phyloP scores from a whole-genome alignment of 2,888 invertebrate genomes.

The Epistrophe eligans region DNA sequence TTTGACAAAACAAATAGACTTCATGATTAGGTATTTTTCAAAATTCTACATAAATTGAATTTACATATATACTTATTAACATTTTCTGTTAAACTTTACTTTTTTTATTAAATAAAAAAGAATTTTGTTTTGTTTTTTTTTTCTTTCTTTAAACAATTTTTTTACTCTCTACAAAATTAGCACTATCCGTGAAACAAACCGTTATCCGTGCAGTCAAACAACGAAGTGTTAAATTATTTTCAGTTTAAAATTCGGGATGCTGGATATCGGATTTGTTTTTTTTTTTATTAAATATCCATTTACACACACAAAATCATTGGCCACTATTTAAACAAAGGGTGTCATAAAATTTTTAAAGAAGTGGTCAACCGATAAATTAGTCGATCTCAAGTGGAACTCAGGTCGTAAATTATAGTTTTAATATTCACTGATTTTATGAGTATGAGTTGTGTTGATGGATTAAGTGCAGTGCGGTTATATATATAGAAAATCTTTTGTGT shows the following conservation, averaged over 20 bases:
- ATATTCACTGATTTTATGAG: neutral
- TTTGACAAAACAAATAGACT: neutral
- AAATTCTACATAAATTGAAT: neutral
- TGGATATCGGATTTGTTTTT: neutral
- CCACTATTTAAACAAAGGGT: neutral
- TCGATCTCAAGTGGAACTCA: conserved; percentile 14
- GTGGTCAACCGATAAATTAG: conserved; percentile 4
- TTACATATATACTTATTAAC: too few species aligned
- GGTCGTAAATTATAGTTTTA: conserved; percentile 11
- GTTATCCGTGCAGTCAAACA: neutral
- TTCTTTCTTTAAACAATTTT: neutral
- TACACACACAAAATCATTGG: neutral
- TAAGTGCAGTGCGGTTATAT: neutral
- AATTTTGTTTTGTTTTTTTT: neutral
- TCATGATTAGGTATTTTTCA: neutral
- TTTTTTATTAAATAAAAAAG: neutral
- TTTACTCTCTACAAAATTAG: neutral
- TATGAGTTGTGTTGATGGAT: neutral
- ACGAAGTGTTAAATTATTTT: conserved; percentile 7
- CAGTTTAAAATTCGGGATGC: neutral
- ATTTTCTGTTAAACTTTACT: neutral
- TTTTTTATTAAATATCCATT: neutral
- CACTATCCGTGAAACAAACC: neutral
- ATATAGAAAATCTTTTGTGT: neutral
- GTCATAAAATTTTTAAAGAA: conserved; percentile 6